Percentiles rank a stretch among this genome's conserved stretches.
Evolutionary conservation across 2,113 vertebrate genomes (phyloP).

Genomic region (Phaethornis superciliosus): DNA sequence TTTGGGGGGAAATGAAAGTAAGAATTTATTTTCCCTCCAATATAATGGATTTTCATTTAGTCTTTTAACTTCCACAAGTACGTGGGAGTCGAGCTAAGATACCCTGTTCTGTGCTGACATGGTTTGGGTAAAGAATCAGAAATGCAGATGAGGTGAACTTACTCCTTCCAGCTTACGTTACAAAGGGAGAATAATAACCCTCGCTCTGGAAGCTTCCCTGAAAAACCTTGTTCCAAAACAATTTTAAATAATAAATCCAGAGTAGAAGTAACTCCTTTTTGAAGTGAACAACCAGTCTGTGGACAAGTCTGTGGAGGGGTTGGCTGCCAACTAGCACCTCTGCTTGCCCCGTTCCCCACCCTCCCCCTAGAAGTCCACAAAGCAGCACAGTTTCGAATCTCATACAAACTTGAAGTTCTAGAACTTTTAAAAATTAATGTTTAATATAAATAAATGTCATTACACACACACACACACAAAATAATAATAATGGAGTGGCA

Average conservation of each 20-base stretch:
- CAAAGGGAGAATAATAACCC: conserved; percentile 38
- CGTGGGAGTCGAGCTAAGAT: conserved; percentile 66
- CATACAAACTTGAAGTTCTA: conserved; percentile 3
- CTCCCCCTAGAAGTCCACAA: conserved; percentile 33
- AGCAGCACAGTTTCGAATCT: conserved; percentile 56
- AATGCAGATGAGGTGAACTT: conserved; percentile 57
- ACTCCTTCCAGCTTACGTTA: conserved; percentile 57
- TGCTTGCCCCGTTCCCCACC: conserved; percentile 28
- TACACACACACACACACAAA: conserved; percentile 40
- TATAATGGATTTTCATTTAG: conserved; percentile 53
- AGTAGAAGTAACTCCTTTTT: conserved; percentile 45
- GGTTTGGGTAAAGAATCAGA: conserved; percentile 66
- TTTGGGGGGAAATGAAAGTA: conserved; percentile 65
- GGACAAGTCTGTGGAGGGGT: conserved; percentile 35
- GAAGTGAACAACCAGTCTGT: conserved; percentile 16
- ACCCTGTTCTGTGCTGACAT: conserved; percentile 79
- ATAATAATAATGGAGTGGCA: conserved; percentile 68
- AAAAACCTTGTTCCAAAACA: conserved; percentile 64
- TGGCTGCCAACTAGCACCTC: conserved; percentile 62
- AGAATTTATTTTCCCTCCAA: conserved; percentile 41
- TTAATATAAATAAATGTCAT: conserved; percentile 76
- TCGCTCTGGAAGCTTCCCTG: conserved; percentile 75
- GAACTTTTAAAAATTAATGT: conserved; percentile 44
- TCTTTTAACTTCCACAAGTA: conserved; percentile 70
- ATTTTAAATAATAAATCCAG: conserved; percentile 60